These are phyloP conservation scores for Prochilodus magdalenae DNA, from an alignment of 2,113 vertebrate genomes.

Conservation along the genomic window DNA sequence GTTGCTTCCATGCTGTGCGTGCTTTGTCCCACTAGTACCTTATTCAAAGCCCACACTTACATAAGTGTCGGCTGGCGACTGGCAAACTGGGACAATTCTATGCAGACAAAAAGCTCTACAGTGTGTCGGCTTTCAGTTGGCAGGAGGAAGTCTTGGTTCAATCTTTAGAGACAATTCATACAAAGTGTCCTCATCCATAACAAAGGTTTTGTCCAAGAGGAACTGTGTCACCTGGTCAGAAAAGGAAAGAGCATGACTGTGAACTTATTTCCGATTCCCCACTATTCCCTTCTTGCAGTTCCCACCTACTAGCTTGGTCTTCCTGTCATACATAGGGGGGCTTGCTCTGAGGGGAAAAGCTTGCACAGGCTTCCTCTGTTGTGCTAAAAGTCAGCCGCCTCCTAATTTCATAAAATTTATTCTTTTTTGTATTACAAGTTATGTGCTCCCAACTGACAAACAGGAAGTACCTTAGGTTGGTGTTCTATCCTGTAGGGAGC, in stretches of 20 bases:
- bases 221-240: conserved; percentile 90
- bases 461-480: conserved; percentile 82
- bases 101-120: background rate
- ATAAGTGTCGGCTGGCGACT: background rate
- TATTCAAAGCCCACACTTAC: background rate
- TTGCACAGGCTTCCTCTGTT: no score
- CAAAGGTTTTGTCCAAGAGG: conserved; percentile 91
- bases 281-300: no score
- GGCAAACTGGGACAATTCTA: background rate
- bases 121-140: conserved; percentile 38
- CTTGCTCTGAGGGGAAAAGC: no score
- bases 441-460: background rate
- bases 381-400: no score
- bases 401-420: no score
- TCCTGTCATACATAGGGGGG: no score
- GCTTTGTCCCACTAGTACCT: background rate
- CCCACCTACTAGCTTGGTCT: no score
- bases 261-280: no score
- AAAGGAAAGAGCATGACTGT: background rate
- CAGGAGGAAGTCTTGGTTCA: conserved; percentile 86
- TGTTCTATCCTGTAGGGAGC: conserved; percentile 88
- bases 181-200: conserved; percentile 95
- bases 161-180: conserved; percentile 96
- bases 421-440: no score
- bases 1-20: background rate